A percentile compares a stretch with the other conserved stretches of the same genome.
These are phyloP conservation scores for Torymus texanus DNA, from an alignment of 2,888 invertebrate genomes.

Conservation along the genomic window DNA sequence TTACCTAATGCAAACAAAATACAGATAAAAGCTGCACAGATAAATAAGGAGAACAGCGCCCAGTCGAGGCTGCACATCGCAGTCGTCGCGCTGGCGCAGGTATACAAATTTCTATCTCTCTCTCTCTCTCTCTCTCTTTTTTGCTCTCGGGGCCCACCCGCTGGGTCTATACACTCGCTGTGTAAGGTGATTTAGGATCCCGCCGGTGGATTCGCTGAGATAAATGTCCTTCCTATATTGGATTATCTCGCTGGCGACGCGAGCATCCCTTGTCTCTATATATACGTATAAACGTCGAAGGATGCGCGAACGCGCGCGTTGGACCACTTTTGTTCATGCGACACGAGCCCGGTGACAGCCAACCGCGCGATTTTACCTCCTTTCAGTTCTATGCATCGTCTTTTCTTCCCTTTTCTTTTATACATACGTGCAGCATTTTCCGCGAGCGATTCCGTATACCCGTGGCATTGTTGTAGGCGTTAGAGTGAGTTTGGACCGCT, in stretches of 20 bases:
- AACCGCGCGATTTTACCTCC: background rate
- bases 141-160: slow-evolving; percentile 33
- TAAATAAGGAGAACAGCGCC: slow-evolving; percentile 6
- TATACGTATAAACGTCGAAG: too few species aligned
- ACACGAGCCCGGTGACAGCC: background rate
- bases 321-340: background rate
- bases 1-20: background rate
- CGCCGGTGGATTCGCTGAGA: slow-evolving; percentile 34
- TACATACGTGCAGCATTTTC: background rate
- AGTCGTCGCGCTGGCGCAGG: too few species aligned
- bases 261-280: background rate
- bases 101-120: too few species aligned
- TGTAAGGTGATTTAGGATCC: slow-evolving; percentile 44
- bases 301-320: too few species aligned
- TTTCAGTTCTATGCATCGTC: background rate
- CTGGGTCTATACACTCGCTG: slow-evolving; percentile 22
- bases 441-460: background rate
- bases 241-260: slow-evolving; percentile 47
- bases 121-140: too few species aligned
- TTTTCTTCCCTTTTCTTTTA: background rate
- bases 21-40: background rate
- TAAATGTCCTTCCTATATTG: slow-evolving; percentile 43
- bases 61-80: background rate
- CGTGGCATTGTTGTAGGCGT: too few species aligned
- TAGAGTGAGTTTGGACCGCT: too few species aligned